Base-by-base conservation (phyloP, 2,113 vertebrate genomes). In the Petrocephalus microphthalmus region DNA sequence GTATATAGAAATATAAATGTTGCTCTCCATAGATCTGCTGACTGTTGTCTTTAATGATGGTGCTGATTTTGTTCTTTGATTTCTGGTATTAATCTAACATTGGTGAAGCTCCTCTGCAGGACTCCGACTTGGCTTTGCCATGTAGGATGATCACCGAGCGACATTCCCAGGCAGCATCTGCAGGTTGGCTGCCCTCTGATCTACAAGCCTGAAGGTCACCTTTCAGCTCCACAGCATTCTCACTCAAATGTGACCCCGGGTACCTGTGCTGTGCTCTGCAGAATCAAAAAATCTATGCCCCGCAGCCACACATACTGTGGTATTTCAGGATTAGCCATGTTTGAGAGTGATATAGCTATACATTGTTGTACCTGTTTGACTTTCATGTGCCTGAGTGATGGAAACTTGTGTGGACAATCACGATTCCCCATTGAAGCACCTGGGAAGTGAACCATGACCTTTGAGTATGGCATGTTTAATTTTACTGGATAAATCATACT, bases 1-100 rank as follows among this genome's bases (percentile, higher is more conserved):
- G 71, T 17, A 78, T 42, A 78, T 78, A 78, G 71, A 78, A 78
- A 42, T 42, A 78, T 78, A 78, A 78, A 78, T 78, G 71, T 19
- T 78, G 15, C 71, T 42, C 19, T 78, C 17, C 15, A 78, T 42
- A 42, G 33, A 78, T 37, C 71, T 3, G 33, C 33, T 19, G 13
- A 78, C 71, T 37, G 15, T 42, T 71, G 57, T 37, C 67, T 71
- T 29, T 71, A 71, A 37, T 33, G 29, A 71, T 71, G 1, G 29
- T 17, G 67, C 7, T 37, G 67, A 71, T 6, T 78, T 78, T 78
- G 1, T 78, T 42, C 71, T 78, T 10, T 19, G 71, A 42, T 78
- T 78, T 78, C 33, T 78, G 71, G 71, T 19, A 78, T 37, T 78
- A 42, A 37, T 78, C 33, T n/a, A 83, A 49, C 37, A 11, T 47